phyloP scores from a whole-genome alignment of 2,888 invertebrate genomes.

The Parnassius glacialis region DNA sequence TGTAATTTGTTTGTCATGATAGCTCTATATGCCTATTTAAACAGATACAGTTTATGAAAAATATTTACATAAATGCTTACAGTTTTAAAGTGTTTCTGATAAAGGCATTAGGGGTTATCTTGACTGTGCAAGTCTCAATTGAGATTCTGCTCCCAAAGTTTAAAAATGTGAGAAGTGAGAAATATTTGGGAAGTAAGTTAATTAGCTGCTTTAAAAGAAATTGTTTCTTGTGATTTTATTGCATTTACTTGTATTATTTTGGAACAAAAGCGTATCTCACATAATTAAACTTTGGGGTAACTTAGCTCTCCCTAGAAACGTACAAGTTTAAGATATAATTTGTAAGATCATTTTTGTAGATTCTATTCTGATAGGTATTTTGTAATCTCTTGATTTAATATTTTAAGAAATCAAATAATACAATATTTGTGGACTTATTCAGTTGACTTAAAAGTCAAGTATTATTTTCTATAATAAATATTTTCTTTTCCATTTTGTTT shows the following conservation, averaged over 20 bases:
- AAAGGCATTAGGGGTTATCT: constrained; percentile 59
- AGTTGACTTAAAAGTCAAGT: constrained; percentile 67
- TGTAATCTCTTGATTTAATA: constrained; percentile 74
- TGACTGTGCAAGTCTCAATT: constrained; percentile 66
- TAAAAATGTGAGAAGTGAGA: constrained; percentile 59
- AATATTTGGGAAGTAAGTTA: constrained; percentile 45
- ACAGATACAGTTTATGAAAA: constrained; percentile 47
- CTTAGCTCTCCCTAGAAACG: constrained; percentile 73
- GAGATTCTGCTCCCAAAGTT: constrained; percentile 65
- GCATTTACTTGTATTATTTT: constrained; percentile 60
- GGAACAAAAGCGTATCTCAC: constrained; percentile 28
- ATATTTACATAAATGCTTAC: constrained; percentile 44
- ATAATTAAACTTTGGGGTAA: constrained; percentile 33
- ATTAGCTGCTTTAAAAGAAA: constrained; percentile 40
- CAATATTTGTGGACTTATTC: constrained; percentile 64
- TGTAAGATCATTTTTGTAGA: constrained; percentile 75
- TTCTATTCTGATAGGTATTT: constrained; percentile 71
- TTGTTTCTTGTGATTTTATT: constrained; percentile 48
- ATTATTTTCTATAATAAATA: constrained; percentile 77
- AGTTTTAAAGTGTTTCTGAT: constrained; percentile 38
- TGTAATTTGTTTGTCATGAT: constrained; percentile 74
- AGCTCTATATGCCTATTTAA: constrained; percentile 55
- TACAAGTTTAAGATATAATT: constrained; percentile 77
- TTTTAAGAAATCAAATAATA: constrained; percentile 57
- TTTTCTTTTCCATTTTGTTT: constrained; percentile 58